phyloP scores from a whole-genome alignment of 2,113 vertebrate species.

The Tragelaphus strepsiceros region DNA sequence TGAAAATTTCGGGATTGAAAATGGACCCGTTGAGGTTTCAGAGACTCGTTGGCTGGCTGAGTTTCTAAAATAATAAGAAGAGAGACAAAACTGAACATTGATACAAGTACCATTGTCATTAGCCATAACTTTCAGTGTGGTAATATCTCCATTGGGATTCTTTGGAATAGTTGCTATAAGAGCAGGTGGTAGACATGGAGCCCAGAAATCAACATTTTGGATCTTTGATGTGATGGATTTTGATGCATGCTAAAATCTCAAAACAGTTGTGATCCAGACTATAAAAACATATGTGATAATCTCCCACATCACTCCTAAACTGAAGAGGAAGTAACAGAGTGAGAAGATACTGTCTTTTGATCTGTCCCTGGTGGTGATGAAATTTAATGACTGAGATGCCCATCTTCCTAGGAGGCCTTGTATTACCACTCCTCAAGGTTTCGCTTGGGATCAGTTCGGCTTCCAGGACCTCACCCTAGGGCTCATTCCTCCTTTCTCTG shows the following conservation, averaged over 20 bases:
- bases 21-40: conserved; percentile 72
- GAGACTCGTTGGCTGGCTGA: conserved; percentile 11
- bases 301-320: no score
- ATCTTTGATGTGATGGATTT: neutral
- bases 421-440: neutral
- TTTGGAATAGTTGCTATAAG: neutral
- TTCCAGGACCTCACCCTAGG: neutral
- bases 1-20: conserved; percentile 79
- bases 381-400: neutral
- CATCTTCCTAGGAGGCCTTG: neutral
- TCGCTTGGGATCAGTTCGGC: neutral
- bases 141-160: neutral
- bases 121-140: neutral
- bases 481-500: neutral
- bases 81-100: neutral
- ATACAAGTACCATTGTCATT: neutral
- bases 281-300: neutral
- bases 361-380: neutral
- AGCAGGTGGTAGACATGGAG: neutral
- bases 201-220: neutral
- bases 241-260: neutral
- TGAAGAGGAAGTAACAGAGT: neutral
- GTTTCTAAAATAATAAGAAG: conserved; percentile 59
- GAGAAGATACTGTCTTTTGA: neutral
- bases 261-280: neutral